Evolutionary conservation across 2,797 vertebrate genomes (phyloP).

Genomic region (Chelon auratus): DNA sequence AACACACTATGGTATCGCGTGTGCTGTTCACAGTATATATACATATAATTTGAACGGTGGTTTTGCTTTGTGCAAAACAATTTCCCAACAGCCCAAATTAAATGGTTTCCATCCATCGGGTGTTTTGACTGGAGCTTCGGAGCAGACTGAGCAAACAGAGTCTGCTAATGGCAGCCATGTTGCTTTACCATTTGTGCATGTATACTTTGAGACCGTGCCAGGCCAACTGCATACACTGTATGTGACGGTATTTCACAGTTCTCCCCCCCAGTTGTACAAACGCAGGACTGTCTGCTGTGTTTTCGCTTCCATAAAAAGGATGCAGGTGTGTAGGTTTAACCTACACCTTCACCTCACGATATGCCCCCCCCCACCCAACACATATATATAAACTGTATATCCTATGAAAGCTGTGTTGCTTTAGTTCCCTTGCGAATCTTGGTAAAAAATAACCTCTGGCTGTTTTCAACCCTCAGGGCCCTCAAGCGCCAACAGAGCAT

Average conservation of each 20-base stretch:
- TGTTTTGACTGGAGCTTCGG: constrained; percentile 42
- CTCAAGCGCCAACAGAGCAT: constrained; percentile 35
- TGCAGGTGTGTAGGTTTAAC: constrained; percentile 74
- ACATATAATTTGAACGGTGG: background rate
- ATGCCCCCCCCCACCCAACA: constrained; percentile 24
- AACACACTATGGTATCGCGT: background rate
- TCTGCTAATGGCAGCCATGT: constrained; percentile 40
- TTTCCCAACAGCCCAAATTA: constrained; percentile 18
- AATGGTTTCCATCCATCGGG: constrained; percentile 11
- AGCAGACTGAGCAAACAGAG: constrained; percentile 44
- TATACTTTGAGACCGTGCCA: constrained; percentile 47
- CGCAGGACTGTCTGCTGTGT: constrained; percentile 52
- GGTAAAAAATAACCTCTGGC: constrained; percentile 58
- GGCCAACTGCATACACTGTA: constrained; percentile 37
- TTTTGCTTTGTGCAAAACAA: constrained; percentile 13
- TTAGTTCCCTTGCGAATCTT: constrained; percentile 34
- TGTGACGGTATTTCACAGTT: constrained; percentile 55
- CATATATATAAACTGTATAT: background rate
- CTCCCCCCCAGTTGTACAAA: constrained; percentile 51
- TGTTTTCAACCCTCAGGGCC: constrained; percentile 22
- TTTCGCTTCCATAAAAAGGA: constrained; percentile 72
- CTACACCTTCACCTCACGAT: constrained; percentile 45
- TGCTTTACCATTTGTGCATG: constrained; percentile 56
- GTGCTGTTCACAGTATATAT: background rate
- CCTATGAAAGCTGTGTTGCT: constrained; percentile 29